These are phyloP conservation scores for Bryconaethiops microstoma DNA, from an alignment of 2,797 vertebrate genomes.

Conservation along the genomic window DNA sequence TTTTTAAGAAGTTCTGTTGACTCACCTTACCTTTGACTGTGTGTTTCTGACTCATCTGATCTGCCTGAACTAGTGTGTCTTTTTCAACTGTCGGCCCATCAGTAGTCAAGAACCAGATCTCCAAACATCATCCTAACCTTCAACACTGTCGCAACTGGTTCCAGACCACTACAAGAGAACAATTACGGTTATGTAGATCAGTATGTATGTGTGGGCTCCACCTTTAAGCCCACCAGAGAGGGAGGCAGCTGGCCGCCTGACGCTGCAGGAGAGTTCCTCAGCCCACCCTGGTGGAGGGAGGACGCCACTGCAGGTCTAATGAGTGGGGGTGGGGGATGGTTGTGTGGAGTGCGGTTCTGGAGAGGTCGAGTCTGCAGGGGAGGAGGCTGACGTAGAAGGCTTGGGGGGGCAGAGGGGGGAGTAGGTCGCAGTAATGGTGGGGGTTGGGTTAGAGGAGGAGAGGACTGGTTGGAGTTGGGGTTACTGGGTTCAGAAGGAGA, in stretches of 20 bases:
- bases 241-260: slow-evolving; percentile 78
- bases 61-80: slow-evolving; percentile 18
- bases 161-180: slow-evolving; percentile 24
- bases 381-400: slow-evolving; percentile 80
- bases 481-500: slow-evolving; percentile 62
- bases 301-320: slow-evolving; percentile 82
- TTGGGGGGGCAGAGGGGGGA: slow-evolving; percentile 76
- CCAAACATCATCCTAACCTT: neutral
- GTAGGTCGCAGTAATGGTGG: slow-evolving; percentile 80
- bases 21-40: slow-evolving; percentile 25
- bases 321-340: slow-evolving; percentile 88
- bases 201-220: slow-evolving; percentile 79
- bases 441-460: slow-evolving; percentile 75
- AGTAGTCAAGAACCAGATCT: slow-evolving; percentile 27
- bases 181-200: slow-evolving; percentile 55
- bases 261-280: slow-evolving; percentile 63
- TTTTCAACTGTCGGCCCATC: slow-evolving; percentile 12
- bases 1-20: neutral
- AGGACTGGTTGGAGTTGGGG: slow-evolving; percentile 59
- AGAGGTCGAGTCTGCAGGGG: slow-evolving; percentile 83
- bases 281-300: slow-evolving; percentile 68
- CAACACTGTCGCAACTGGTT: neutral
- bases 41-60: slow-evolving; percentile 11
- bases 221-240: slow-evolving; percentile 79
- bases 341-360: slow-evolving; percentile 84